Conservation (phyloP, 2,797 vertebrate species). For the Ispidina lecontei region DNA sequence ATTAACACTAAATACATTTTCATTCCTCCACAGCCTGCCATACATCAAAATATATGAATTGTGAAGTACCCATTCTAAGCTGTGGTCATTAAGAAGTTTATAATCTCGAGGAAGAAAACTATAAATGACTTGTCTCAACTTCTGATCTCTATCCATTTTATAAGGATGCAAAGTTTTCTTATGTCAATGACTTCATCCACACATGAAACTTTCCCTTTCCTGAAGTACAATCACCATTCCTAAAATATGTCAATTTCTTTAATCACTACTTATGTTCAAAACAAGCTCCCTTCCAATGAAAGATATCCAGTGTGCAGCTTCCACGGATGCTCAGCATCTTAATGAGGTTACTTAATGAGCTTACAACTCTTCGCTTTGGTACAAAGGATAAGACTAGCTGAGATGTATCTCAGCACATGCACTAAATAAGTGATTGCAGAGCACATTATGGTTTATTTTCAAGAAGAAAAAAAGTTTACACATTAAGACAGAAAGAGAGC, state of each 20-base stretch:
- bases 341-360: slow-evolving; percentile 45
- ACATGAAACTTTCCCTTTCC: background rate
- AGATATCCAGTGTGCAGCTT: background rate
- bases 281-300: background rate
- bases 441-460: background rate
- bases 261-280: background rate
- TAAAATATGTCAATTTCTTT: background rate
- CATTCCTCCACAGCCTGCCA: background rate
- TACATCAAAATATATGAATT: background rate
- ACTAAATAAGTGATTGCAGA: background rate
- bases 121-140: background rate
- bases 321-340: background rate
- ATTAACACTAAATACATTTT: background rate
- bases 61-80: background rate
- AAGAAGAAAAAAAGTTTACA: background rate
- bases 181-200: background rate
- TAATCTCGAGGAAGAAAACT: background rate
- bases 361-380: background rate
- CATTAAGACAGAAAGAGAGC: background rate
- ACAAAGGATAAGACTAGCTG: background rate
- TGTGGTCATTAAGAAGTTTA: background rate
- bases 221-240: background rate
- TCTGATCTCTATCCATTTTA: background rate
- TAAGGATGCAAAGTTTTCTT: background rate
- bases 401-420: background rate